Conservation (phyloP, 2,888 invertebrate genomes). For the Mesoligia furuncula region DNA sequence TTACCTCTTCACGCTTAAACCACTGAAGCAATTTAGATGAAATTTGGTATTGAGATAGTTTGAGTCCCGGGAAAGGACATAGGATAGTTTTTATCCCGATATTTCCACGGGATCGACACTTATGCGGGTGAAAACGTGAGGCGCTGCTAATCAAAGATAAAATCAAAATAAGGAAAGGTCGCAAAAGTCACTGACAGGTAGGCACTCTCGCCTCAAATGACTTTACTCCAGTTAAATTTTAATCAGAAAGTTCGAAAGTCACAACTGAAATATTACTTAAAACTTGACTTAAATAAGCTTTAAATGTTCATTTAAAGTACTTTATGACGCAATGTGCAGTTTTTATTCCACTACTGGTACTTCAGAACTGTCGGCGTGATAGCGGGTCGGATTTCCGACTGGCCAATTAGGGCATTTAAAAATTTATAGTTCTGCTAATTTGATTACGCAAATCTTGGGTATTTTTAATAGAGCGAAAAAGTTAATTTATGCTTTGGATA, state of each 20-base stretch:
- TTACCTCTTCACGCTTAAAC: no score
- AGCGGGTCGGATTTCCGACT: constrained; percentile 55
- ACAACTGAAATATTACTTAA: constrained; percentile 53
- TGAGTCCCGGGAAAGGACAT: no score
- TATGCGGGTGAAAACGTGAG: no score
- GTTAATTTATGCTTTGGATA: neutral
- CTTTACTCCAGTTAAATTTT: constrained; percentile 47
- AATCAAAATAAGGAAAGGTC: constrained; percentile 47
- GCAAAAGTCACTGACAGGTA: constrained; percentile 1
- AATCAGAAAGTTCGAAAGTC: constrained; percentile 60
- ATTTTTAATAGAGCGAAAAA: constrained; percentile 17
- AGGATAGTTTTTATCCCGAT: no score
- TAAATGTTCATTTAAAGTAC: constrained; percentile 40
- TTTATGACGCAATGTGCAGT: constrained; percentile 52
- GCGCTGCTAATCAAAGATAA: neutral
- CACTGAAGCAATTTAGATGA: no score
- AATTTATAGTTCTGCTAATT: constrained; percentile 45
- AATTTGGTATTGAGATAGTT: no score
- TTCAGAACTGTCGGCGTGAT: constrained; percentile 19
- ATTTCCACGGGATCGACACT: no score
- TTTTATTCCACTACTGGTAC: constrained; percentile 46
- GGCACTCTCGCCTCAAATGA: constrained; percentile 4
- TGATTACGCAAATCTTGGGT: constrained; percentile 38
- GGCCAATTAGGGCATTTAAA: constrained; percentile 42
- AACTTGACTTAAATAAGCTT: constrained; percentile 43